Evolutionary conservation across 2,113 vertebrate genomes (phyloP), one percentile per base, ranked within the genome.

Genomic region (Dromaius novaehollandiae): DNA sequence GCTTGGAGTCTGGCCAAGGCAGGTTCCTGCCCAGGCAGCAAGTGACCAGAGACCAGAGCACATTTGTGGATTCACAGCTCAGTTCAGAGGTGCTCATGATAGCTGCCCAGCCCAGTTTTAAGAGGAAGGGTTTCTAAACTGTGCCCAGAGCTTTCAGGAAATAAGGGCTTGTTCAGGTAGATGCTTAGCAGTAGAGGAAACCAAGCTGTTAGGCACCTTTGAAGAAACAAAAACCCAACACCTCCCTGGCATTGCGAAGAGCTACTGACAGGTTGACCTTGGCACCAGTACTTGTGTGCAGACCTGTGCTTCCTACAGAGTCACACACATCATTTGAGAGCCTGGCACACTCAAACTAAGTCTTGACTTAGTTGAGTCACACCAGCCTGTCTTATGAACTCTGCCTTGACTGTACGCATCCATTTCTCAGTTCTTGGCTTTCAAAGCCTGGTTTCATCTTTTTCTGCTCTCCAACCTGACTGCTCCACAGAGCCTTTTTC

Each of bases 331-430:
- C 44, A 16, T 44, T 5, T 13, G 65, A 48, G 42, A 71, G 15
- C 48, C 82, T 0, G 0, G 44, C 26, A 48, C 25, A 15, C 38
- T 22, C 71, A 65, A 63, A 64, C 10, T 24, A 19, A 61, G 53
- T 20, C 36, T 77, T 36, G 53, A 11, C 24, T 87, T 38, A 42
- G 30, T 0, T 0, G 0, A 28, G 22, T 84, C n/a, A 17, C 3
- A 3, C 20, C 46, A 84, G 56, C 32, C 26, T n/a, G 22, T 64
- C 16, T 63, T 86, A 74, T 25, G 51, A 84, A 42, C 65, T 89
- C 73, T 84, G 63, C 40, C 36, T 80, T 26, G 18, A 15, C n/a
- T 74, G 20, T 6, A 28, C 46, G 75, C 30, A 51, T 28, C 42
- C 64, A 55, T 7, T 42, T 85, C 69, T 44, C 38, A 56, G 61